Conservation (phyloP, 2,888 invertebrate genomes). For the Boloria euphrosyne region DNA sequence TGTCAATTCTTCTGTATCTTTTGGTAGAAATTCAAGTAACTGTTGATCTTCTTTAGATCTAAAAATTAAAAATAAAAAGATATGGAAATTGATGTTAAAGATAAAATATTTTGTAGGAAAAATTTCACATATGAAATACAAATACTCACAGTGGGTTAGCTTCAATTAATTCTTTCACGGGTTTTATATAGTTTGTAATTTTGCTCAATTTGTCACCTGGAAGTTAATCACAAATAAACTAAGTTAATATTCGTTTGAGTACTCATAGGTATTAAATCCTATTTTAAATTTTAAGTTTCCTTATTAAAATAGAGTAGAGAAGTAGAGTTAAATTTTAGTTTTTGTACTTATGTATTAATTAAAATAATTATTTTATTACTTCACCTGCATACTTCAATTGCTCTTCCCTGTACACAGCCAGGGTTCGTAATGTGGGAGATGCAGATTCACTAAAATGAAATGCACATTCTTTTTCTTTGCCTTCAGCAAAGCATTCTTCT, state of each 20-base stretch:
- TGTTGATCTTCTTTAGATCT: conserved; percentile 57
- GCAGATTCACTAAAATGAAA: conserved; percentile 74
- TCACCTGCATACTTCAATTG: conserved; percentile 60
- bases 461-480: conserved; percentile 61
- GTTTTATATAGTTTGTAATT: conserved; percentile 59
- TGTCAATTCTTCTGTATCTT: conserved; percentile 45
- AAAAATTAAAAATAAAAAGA: conserved; percentile 36
- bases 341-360: not conserved
- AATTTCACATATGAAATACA: not conserved
- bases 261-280: too few species aligned
- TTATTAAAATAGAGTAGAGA: too few species aligned
- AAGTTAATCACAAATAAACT: conserved; percentile 40
- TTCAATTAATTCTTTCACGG: conserved; percentile 55
- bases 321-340: not conserved
- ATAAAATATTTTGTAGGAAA: too few species aligned
- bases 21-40: conserved; percentile 50
- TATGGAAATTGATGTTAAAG: too few species aligned
- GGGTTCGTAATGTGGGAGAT: conserved; percentile 65
- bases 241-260: not conserved
- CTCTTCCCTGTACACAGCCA: conserved; percentile 74
- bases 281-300: too few species aligned
- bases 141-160: conserved; percentile 61
- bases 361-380: not conserved
- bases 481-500: conserved; percentile 60
- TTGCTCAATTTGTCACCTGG: conserved; percentile 61